phyloP scores from a whole-genome alignment of 2,888 invertebrate species.

The Leucoma salicis region DNA sequence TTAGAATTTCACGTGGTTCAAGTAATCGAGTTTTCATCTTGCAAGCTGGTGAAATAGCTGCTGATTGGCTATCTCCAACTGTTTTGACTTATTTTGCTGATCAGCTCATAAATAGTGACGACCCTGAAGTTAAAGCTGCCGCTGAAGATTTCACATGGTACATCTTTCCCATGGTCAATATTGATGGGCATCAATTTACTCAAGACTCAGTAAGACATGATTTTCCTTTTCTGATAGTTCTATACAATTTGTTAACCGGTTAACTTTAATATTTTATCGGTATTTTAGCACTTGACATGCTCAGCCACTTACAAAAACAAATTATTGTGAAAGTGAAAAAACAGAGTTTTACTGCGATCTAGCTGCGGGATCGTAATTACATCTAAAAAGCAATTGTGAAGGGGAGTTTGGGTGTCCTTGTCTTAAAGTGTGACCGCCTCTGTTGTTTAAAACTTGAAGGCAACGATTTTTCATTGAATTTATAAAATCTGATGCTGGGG shows the following conservation, averaged over 20 bases:
- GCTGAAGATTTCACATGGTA: conserved; percentile 86
- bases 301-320: too few species aligned
- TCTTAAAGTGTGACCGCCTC: too few species aligned
- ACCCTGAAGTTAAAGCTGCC: conserved; percentile 67
- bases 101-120: conserved; percentile 81
- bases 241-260: not conserved
- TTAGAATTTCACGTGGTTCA: conserved; percentile 55
- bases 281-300: too few species aligned
- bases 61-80: conserved; percentile 89
- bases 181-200: conserved; percentile 88
- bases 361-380: too few species aligned
- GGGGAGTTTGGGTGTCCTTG: too few species aligned
- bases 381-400: too few species aligned
- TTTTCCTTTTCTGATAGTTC: not conserved
- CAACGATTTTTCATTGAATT: too few species aligned
- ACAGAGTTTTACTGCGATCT: too few species aligned
- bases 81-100: conserved; percentile 84
- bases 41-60: conserved; percentile 84
- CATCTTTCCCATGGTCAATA: conserved; percentile 88
- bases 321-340: too few species aligned
- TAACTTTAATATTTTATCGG: too few species aligned
- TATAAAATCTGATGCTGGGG: too few species aligned
- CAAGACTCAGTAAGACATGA: conserved; percentile 75
- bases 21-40: conserved; percentile 54
- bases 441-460: too few species aligned